Percentiles rank a stretch among this genome's conserved stretches.
Conservation (phyloP, 1,140 invertebrate species). For the Cotesia typhae region DNA sequence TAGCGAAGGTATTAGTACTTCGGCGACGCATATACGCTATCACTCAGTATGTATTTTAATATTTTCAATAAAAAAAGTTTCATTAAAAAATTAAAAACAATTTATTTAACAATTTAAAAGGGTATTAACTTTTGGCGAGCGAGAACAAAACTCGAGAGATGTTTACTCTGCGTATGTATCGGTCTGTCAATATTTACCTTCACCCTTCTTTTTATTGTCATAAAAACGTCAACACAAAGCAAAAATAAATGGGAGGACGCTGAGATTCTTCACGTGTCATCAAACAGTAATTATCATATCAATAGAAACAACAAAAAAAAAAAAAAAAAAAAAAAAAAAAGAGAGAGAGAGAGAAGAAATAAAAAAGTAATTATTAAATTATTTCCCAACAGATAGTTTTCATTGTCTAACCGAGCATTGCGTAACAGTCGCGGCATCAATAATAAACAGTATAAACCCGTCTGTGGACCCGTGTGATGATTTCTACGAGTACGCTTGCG, state of each 20-base stretch:
- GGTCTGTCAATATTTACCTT: constrained; percentile 73
- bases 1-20: constrained; percentile 72
- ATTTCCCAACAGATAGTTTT: constrained; percentile 50
- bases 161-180: constrained; percentile 64
- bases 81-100: no score
- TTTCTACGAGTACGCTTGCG: constrained; percentile 94
- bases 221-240: constrained; percentile 34
- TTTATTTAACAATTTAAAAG: constrained; percentile 43
- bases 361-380: not conserved
- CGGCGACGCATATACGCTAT: constrained; percentile 82
- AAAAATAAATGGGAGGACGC: constrained; percentile 58
- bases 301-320: not conserved
- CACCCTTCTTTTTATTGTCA: constrained; percentile 64
- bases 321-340: no score
- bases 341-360: no score
- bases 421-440: constrained; percentile 84
- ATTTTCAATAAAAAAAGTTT: no score
- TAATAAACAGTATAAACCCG: constrained; percentile 85
- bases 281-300: constrained; percentile 41
- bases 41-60: constrained; percentile 70
- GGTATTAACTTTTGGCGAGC: constrained; percentile 73
- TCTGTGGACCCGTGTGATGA: constrained; percentile 89
- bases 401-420: constrained; percentile 84
- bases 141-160: constrained; percentile 69
- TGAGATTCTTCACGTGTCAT: constrained; percentile 59